Evolutionary conservation across 23 tunicate species (phyloP).

Genomic region (Oikopleura dioica): DNA sequence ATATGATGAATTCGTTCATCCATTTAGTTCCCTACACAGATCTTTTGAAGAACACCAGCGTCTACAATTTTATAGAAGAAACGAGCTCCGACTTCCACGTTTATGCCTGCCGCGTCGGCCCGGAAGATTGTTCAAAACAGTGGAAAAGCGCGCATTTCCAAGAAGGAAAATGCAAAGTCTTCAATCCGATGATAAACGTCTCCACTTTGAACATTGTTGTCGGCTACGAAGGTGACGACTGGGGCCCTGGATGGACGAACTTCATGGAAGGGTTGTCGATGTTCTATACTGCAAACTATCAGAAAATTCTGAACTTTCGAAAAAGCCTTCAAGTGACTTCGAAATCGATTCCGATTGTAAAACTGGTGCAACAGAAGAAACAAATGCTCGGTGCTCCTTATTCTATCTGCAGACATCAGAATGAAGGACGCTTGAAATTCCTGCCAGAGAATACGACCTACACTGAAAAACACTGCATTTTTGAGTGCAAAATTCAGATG

Average conservation of each 20-base stretch:
- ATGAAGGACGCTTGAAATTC: too few relatives aligned
- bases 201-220: not conserved
- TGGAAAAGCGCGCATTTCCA: not conserved
- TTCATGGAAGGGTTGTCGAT: not conserved
- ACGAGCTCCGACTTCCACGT: too few relatives aligned
- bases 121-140: not conserved
- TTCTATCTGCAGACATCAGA: not conserved
- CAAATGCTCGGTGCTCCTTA: not conserved
- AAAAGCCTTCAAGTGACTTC: conserved; percentile 2
- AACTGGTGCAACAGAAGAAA: not conserved
- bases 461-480: too few relatives aligned
- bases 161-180: not conserved
- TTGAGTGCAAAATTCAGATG: too few relatives aligned
- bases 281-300: not conserved
- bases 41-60: too few relatives aligned
- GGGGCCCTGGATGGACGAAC: not conserved
- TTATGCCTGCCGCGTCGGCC: not conserved
- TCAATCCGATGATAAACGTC: not conserved
- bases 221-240: not conserved
- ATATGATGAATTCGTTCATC: too few relatives aligned
- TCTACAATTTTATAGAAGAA: too few relatives aligned
- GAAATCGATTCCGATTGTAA: not conserved
- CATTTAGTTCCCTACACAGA: too few relatives aligned
- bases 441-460: too few relatives aligned
- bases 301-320: not conserved